These are phyloP conservation scores for Dermatemys mawii DNA, from an alignment of 2,113 vertebrate genomes.

Conservation along the genomic window DNA sequence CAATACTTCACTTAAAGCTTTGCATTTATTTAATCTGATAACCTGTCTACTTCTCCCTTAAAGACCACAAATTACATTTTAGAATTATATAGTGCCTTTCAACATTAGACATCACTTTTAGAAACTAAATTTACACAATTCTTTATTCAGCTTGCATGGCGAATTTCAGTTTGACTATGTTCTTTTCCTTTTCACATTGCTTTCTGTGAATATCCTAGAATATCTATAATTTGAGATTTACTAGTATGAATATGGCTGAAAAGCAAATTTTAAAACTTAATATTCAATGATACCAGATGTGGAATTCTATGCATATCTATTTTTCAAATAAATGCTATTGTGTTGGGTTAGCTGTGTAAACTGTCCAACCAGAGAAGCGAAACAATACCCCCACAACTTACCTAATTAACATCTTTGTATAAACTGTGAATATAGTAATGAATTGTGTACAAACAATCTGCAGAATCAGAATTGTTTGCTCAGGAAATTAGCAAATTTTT, in stretches of 20 bases:
- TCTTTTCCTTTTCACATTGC: not conserved
- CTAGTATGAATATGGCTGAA: not conserved
- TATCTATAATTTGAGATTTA: not conserved
- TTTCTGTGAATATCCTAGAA: not conserved
- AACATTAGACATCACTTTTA: not conserved
- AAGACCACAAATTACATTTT: not conserved
- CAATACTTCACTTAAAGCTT: constrained; percentile 18
- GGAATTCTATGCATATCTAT: not conserved
- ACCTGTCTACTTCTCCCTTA: not conserved
- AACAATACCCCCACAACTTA: not conserved
- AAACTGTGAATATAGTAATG: not conserved
- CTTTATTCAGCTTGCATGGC: not conserved
- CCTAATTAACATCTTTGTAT: constrained; percentile 7
- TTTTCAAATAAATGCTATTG: not conserved
- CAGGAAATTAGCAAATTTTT: not conserved
- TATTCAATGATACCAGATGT: not conserved
- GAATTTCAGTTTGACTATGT: not conserved
- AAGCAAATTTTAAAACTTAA: constrained; percentile 9
- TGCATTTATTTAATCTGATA: not conserved
- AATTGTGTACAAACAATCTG: not conserved
- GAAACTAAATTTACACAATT: not conserved
- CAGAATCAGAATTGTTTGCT: not conserved
- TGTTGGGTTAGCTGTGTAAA: not conserved
- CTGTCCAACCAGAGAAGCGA: not conserved
- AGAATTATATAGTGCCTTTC: not conserved